Evolutionary conservation across 2,797 vertebrate species (phyloP), one percentile per base, ranked within the genome.

Genomic region (Melopsittacus undulatus): DNA sequence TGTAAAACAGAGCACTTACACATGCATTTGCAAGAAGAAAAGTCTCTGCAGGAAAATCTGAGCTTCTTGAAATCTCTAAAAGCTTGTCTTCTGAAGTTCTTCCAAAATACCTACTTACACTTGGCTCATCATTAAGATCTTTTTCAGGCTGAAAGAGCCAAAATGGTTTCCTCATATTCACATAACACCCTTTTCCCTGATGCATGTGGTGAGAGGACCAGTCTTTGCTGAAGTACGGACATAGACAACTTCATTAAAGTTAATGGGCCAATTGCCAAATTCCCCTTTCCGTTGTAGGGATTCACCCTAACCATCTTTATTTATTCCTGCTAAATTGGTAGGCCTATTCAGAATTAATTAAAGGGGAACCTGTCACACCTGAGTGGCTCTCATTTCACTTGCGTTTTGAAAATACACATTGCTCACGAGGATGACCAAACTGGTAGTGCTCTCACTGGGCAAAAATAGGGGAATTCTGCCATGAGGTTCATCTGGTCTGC

Each of bases 61-160:
- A 92, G 56, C 51, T 87, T 27, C 68, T 69, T 94, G 59, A 83
- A 91, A 87, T 67, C 59, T 87, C 68, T 64, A 40, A n/a, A 83
- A 76, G 17, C 27, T 82, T 83, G 56, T 67, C 27, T 24, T 86
- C 46, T 66, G 42, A 91, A 85, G 46, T 79, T 45, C 48, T 82
- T 88, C 77, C 75, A 93, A 82, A 92, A 89, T 74, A 74, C 21
- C 59, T 64, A n/a, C 45, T 80, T 92, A 84, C 5, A 40, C 24
- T 59, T 83, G 54, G 40, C 26, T 90, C 38, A 84, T 74, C 77
- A 36, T 63, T 70, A 69, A 42, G 8, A 42, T 24, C 45, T 40
- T 81, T 89, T 87, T 73, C 78, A 64, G 22, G 19, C 32, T 76
- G 56, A 61, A 85, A 90, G 40, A 89, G 21, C 32, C 24, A 38